Percentiles rank a stretch among this genome's conserved stretches.
Conservation (phyloP, 2,113 vertebrate species). For the Brienomyrus longianalis region DNA sequence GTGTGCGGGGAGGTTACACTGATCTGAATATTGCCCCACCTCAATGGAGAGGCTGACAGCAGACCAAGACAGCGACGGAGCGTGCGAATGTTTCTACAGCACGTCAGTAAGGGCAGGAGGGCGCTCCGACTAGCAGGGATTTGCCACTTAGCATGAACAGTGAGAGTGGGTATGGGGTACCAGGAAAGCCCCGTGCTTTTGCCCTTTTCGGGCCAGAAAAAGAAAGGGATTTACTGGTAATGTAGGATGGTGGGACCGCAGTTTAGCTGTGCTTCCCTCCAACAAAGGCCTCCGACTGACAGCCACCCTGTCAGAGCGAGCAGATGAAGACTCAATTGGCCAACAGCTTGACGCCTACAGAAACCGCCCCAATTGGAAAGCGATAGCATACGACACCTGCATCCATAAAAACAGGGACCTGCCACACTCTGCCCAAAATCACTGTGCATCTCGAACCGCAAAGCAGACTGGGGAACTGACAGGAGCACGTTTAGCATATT, state of each 20-base stretch:
- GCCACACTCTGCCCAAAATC: not conserved
- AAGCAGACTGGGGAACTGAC: not conserved
- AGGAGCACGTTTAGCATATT: not conserved
- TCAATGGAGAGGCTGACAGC: not conserved
- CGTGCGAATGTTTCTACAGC: not conserved
- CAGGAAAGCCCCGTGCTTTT: not conserved
- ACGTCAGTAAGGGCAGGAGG: not conserved
- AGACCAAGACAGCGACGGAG: not conserved
- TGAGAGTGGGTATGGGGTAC: not conserved
- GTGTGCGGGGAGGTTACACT: not conserved
- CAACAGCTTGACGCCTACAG: not conserved
- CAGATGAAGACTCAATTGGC: not conserved
- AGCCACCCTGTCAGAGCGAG: not conserved
- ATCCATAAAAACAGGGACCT: not conserved
- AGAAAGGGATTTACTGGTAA: not conserved
- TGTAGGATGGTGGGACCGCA: not conserved
- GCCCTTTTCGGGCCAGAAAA: not conserved
- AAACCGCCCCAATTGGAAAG: not conserved
- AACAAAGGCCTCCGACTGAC: constrained; percentile 13
- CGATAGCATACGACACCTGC: constrained; percentile 7
- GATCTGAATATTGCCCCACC: not conserved
- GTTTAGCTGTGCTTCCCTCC: not conserved
- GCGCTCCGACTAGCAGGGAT: not conserved
- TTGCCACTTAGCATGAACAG: not conserved
- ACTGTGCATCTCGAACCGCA: not conserved